A percentile compares a stretch with the other conserved stretches of the same genome.
Evolutionary conservation across 2,113 vertebrate species (phyloP).

Genomic region (Alaudala cheleensis): DNA sequence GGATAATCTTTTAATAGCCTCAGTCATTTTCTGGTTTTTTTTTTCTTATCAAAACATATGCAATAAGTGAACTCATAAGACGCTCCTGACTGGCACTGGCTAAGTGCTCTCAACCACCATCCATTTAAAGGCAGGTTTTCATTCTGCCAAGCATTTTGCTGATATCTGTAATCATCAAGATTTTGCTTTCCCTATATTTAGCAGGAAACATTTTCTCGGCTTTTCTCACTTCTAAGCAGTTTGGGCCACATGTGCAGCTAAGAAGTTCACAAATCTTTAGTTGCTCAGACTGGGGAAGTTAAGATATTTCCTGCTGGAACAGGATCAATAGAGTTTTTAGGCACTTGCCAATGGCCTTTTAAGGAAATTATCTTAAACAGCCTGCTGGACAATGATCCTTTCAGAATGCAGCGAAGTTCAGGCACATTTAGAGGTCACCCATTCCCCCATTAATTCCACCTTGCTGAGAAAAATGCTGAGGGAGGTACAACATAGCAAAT

Average conservation of each 20-base stretch:
- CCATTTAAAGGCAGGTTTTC: background rate
- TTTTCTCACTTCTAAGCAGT: background rate
- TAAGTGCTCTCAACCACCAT: background rate
- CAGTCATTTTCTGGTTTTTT: background rate
- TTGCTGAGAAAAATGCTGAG: slow-evolving; percentile 55
- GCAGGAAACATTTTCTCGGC: background rate
- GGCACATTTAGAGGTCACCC: slow-evolving; percentile 37
- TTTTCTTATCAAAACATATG: background rate
- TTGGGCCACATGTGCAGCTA: background rate
- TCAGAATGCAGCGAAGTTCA: slow-evolving; percentile 1
- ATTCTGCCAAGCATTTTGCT: background rate
- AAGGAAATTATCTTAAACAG: slow-evolving; percentile 43
- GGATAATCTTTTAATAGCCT: slow-evolving; percentile 44
- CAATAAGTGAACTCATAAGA: background rate
- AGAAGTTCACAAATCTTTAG: background rate
- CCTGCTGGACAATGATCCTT: slow-evolving; percentile 30
- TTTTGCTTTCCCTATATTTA: background rate
- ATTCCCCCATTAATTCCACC: slow-evolving; percentile 22
- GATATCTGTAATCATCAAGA: background rate
- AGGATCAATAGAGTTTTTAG: slow-evolving; percentile 19
- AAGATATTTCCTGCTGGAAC: slow-evolving; percentile 6
- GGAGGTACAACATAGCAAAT: slow-evolving; percentile 3
- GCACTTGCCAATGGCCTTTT: slow-evolving; percentile 13
- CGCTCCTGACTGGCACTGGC: background rate
- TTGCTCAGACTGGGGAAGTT: background rate